These are phyloP conservation scores for Phenganax subtilis DNA, from an alignment of 92 coral and sea anemone species.

Conservation along the genomic window DNA sequence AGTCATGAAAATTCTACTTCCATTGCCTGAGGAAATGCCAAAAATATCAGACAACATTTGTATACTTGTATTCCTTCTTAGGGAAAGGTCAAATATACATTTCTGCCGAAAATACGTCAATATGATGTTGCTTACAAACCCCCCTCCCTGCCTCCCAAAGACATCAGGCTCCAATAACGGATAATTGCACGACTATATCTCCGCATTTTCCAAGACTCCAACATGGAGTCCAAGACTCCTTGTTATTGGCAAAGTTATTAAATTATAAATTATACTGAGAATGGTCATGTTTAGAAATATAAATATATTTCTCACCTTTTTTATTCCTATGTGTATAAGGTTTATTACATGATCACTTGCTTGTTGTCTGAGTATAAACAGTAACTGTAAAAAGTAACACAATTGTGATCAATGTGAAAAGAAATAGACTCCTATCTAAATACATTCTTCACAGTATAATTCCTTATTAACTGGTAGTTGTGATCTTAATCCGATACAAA, in stretches of 20 bases:
- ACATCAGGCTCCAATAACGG: neutral
- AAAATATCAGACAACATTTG: constrained; percentile 61
- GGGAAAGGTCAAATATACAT: no score
- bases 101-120: no score
- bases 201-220: neutral
- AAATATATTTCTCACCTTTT: neutral
- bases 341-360: neutral
- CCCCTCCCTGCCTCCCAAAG: neutral
- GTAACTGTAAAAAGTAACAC: neutral
- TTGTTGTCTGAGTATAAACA: constrained; percentile 1
- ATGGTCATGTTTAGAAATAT: no score
- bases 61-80: constrained; percentile 53
- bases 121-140: no score
- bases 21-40: constrained; percentile 53
- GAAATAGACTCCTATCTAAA: neutral
- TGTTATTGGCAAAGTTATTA: no score
- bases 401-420: no score
- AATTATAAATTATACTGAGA: no score
- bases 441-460: neutral
- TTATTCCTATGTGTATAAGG: neutral
- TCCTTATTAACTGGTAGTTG: neutral
- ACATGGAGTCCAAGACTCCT: neutral
- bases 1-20: constrained; percentile 56
- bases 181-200: neutral
- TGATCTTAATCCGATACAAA: neutral